These are phyloP conservation scores for Megatriorchis doriae DNA, from an alignment of 2,113 vertebrate species.

Conservation along the genomic window DNA sequence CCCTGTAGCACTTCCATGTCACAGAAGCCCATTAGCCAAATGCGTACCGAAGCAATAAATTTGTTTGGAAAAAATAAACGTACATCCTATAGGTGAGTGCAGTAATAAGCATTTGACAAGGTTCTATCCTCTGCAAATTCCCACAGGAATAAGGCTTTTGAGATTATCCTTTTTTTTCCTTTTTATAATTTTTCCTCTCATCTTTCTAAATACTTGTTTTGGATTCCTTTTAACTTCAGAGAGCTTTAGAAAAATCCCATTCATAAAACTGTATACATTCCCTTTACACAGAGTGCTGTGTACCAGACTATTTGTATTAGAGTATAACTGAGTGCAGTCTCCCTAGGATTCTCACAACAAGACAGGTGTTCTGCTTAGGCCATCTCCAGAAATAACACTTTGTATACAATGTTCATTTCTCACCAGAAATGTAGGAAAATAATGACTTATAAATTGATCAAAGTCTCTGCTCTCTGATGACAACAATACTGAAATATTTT, in stretches of 20 bases:
- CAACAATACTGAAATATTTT: not conserved
- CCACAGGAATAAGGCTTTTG: not conserved
- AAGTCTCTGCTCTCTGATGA: not conserved
- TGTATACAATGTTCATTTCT: not conserved
- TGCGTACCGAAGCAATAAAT: constrained; percentile 59
- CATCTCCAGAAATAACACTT: not conserved
- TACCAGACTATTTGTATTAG: not conserved
- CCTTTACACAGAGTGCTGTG: not conserved
- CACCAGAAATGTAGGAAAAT: not conserved
- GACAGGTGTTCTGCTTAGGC: not conserved
- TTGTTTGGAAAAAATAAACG: not conserved
- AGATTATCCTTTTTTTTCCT: not conserved
- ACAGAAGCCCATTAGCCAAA: constrained; percentile 52
- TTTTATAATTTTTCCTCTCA: not conserved
- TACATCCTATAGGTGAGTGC: not conserved
- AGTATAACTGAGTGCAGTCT: not conserved
- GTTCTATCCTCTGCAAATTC: not conserved
- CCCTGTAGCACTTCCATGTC: not conserved
- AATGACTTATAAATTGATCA: not conserved
- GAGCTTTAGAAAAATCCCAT: not conserved
- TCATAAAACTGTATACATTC: not conserved
- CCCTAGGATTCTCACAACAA: not conserved
- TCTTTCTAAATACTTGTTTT: not conserved
- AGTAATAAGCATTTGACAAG: not conserved
- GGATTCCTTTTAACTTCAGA: not conserved